Base-by-base conservation (phyloP, 1,140 invertebrate species). In the Caerostris extrusa region DNA sequence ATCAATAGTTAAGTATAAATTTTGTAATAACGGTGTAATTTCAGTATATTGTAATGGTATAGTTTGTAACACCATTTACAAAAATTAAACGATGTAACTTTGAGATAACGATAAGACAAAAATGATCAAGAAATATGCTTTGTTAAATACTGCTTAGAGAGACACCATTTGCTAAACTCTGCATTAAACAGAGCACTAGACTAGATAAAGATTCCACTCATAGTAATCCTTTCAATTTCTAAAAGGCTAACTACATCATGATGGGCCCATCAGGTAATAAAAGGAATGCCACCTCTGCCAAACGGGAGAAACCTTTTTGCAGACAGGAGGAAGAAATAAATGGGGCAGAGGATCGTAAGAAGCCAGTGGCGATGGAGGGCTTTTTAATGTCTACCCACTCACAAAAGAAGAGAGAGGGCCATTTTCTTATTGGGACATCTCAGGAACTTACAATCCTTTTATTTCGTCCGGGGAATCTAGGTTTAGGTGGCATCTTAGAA, bases 361-460 rank as follows among this genome's bases (percentile, higher is more conserved):
- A 67, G n/a, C 61, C n/a, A 4, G 3, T 10, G 4, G n/a, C 61
- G 61, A 67, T 67, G 61, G 61, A 67, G 3, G 61, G 14, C 61
- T 67, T 67, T 67, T 67, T 67, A 67, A 67, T 67, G 61, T 17
- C 61, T n/a, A 6, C 14, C n/a, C n/a, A n/a, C n/a, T n/a, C n/a
- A n/a, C 61, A 67, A 67, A 67, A 67, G 61, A 67, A 14, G 61
- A n/a, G 61, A 67, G 61, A n/a, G 61, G n/a, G 61, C 12, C 61
- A 67, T 67, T 67, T 67, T 14, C 61, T 67, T 67, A 67, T 67
- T 67, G 61, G 61, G 12, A 67, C 61, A 67, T 67, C 61, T 67
- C 61, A 67, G n/a, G 14, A 67, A 17, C 61, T 67, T 67, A 6
- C 61, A 17, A 17, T n/a, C 17, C 61, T 67, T 67, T 67, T 67